Conservation (phyloP, 2,888 invertebrate genomes). For the Rotaria macrura region DNA sequence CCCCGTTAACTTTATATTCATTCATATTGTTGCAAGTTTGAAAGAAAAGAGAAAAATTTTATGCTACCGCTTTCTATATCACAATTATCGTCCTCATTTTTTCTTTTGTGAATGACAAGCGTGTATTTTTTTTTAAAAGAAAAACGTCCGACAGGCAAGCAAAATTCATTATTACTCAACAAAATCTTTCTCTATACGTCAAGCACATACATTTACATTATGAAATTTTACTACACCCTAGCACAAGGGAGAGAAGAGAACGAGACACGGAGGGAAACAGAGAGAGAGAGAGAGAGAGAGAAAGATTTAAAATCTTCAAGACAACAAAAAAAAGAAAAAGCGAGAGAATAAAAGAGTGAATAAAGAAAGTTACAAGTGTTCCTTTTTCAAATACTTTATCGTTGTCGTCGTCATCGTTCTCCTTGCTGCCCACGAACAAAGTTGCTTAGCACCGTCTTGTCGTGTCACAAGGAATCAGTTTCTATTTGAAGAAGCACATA, state of each 20-base stretch:
- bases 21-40: neutral
- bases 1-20: neutral
- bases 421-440: neutral
- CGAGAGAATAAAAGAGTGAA: neutral
- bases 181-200: neutral
- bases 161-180: conserved; percentile 3
- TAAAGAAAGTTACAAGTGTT: conserved; percentile 12
- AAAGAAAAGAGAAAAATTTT: neutral
- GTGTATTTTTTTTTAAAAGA: neutral
- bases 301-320: neutral
- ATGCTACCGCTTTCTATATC: neutral
- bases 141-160: neutral
- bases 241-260: neutral
- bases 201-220: neutral
- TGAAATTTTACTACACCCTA: neutral
- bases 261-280: neutral
- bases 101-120: neutral
- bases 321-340: neutral
- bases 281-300: neutral
- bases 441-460: neutral
- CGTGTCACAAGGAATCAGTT: neutral
- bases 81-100: neutral
- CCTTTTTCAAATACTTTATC: neutral
- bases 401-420: neutral
- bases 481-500: neutral